Conservation (phyloP, 1,140 invertebrate genomes). For the Drosophila sp. region DNA sequence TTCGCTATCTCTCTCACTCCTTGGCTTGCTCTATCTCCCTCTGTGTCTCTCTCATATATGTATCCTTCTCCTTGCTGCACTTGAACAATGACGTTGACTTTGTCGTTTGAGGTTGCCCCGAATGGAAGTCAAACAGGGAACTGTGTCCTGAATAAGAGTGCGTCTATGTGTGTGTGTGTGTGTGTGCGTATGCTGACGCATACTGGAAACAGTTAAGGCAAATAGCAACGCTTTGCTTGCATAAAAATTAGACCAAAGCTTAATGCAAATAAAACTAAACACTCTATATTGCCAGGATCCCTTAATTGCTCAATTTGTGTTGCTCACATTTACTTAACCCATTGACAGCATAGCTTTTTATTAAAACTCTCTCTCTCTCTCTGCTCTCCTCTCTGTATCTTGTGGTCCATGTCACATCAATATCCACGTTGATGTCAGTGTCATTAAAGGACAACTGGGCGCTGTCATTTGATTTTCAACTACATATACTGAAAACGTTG, state of each 20-base stretch:
- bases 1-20: neutral
- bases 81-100: constrained; percentile 69
- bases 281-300: constrained; percentile 35
- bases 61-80: constrained; percentile 45
- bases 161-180: neutral
- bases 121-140: constrained; percentile 20
- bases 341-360: constrained; percentile 6
- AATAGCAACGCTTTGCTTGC: constrained; percentile 59
- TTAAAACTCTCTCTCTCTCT: neutral
- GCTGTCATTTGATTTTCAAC: constrained; percentile 35
- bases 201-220: constrained; percentile 63
- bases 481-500: constrained; percentile 20
- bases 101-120: constrained; percentile 55
- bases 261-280: constrained; percentile 42
- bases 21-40: neutral
- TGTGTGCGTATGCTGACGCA: constrained; percentile 39
- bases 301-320: constrained; percentile 59
- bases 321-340: constrained; percentile 15
- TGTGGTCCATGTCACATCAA: constrained; percentile 7
- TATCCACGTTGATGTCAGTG: neutral
- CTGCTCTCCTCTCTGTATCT: neutral
- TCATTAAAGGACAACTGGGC: neutral
- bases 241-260: constrained; percentile 61
- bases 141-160: neutral
- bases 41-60: constrained; percentile 36